phyloP scores from a whole-genome alignment of 1,140 invertebrate species.

The Drosophila pachea region DNA sequence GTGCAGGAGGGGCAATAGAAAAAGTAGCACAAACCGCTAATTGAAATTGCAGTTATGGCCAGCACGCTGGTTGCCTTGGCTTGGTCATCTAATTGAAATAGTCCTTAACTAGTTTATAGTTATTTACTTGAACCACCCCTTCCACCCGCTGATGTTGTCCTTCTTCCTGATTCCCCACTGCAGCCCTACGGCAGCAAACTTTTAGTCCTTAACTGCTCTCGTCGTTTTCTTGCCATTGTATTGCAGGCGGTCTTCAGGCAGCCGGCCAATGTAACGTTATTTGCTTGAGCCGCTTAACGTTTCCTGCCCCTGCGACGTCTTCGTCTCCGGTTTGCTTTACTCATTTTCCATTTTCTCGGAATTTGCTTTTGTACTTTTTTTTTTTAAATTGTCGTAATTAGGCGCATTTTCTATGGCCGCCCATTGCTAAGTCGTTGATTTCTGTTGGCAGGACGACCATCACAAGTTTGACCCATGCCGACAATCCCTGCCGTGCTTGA shows the following conservation, averaged over 20 bases:
- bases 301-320: conserved; percentile 9
- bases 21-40: conserved; percentile 72
- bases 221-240: conserved; percentile 47
- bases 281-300: conserved; percentile 52
- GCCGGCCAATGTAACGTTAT: conserved; percentile 31
- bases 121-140: conserved; percentile 55
- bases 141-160: neutral
- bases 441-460: conserved; percentile 41
- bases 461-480: conserved; percentile 14
- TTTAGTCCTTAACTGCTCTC: conserved; percentile 28
- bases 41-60: conserved; percentile 74
- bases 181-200: too few relatives aligned
- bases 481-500: conserved; percentile 3
- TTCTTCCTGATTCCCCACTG: too few relatives aligned
- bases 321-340: conserved; percentile 14
- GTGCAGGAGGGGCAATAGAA: conserved; percentile 33
- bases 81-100: conserved; percentile 71
- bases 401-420: conserved; percentile 60
- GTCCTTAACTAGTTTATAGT: conserved; percentile 76
- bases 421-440: conserved; percentile 44
- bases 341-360: conserved; percentile 6
- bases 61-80: conserved; percentile 39
- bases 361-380: conserved; percentile 13
- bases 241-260: conserved; percentile 21
- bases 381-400: conserved; percentile 69